A percentile compares a stretch with the other conserved stretches of the same genome.
These are phyloP conservation scores for Onchidella celtica DNA, from an alignment of 2,888 invertebrate genomes.

Conservation along the genomic window DNA sequence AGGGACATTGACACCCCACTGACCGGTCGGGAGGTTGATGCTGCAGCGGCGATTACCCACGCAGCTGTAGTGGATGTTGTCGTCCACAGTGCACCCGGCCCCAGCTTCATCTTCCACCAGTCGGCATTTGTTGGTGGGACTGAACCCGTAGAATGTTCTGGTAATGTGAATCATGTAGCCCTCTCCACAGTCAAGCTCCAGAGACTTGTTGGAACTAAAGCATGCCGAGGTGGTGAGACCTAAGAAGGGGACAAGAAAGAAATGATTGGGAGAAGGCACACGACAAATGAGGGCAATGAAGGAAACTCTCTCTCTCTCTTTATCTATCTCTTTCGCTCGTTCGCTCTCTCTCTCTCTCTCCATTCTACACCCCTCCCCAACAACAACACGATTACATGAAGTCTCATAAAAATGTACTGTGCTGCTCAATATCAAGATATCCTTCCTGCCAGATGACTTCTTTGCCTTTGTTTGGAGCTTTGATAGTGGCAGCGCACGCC, in stretches of 20 bases:
- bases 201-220: conserved; percentile 61
- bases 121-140: conserved; percentile 60
- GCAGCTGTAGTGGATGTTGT: conserved; percentile 70
- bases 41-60: conserved; percentile 69
- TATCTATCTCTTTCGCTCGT: no score
- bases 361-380: no score
- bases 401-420: no score
- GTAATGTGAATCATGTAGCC: conserved; percentile 73
- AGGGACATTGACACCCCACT: conserved; percentile 63
- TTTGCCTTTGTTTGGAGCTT: no score
- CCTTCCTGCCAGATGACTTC: no score
- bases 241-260: conserved; percentile 48
- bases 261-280: no score
- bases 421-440: no score
- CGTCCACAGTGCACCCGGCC: conserved; percentile 62
- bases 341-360: no score
- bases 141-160: conserved; percentile 74
- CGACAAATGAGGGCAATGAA: no score
- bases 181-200: conserved; percentile 70
- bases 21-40: conserved; percentile 68
- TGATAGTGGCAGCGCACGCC: no score
- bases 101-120: conserved; percentile 62
- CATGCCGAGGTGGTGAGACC: conserved; percentile 67
- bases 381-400: no score
- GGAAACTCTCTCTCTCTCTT: no score